Evolutionary conservation across 2,888 invertebrate genomes (phyloP).

Genomic region (Drosophila mimetica): DNA sequence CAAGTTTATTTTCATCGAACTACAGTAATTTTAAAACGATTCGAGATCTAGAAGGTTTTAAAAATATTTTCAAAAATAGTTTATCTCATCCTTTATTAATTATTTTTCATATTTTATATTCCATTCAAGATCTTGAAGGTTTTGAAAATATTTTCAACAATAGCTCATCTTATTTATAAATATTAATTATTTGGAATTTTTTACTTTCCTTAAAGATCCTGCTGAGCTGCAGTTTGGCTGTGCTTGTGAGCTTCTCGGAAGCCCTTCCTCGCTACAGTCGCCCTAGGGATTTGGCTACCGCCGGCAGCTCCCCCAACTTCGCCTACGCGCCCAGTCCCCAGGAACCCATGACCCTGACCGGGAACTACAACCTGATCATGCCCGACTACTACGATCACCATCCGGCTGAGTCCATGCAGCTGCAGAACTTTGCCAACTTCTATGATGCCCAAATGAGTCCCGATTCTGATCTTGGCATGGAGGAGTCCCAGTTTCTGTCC

Average conservation of each 20-base stretch:
- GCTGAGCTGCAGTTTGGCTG: constrained; percentile 47
- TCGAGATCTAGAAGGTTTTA: too few species aligned
- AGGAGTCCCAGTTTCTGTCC: constrained; percentile 66
- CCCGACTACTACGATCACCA: constrained; percentile 74
- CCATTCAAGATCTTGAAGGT: neutral
- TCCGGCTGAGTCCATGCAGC: constrained; percentile 72
- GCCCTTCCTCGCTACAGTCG: constrained; percentile 62
- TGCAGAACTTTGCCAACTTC: constrained; percentile 77
- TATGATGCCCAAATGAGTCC: constrained; percentile 61
- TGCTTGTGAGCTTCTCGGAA: constrained; percentile 23
- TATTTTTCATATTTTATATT: neutral
- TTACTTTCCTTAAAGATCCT: neutral
- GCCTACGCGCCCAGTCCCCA: constrained; percentile 64
- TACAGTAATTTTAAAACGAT: too few species aligned
- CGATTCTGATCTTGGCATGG: constrained; percentile 75
- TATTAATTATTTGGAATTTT: neutral
- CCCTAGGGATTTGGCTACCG: constrained; percentile 43
- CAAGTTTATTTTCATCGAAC: too few species aligned
- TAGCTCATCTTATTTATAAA: neutral
- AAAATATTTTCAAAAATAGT: neutral
- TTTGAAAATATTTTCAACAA: neutral
- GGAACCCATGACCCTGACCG: constrained; percentile 63
- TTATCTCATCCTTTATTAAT: neutral
- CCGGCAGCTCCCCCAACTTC: constrained; percentile 45
- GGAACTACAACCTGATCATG: constrained; percentile 76